Conservation (phyloP, 2,113 vertebrate species). For the Donacobius atricapilla region DNA sequence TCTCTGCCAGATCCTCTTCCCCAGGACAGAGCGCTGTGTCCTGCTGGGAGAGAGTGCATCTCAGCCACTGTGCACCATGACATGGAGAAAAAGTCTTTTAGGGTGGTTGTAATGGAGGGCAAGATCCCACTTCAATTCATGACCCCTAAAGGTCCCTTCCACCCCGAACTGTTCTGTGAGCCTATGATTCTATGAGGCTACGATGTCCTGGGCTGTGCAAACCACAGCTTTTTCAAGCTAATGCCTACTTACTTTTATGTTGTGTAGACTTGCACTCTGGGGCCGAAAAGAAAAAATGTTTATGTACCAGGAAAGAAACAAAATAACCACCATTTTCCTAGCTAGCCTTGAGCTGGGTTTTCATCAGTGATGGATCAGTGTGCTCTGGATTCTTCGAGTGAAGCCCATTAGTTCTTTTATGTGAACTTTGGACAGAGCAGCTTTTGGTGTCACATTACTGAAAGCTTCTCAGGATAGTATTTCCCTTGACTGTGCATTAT, state of each 20-base stretch:
- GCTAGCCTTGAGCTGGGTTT: not conserved
- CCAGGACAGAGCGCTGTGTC: not conserved
- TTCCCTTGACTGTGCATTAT: not conserved
- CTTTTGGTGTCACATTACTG: not conserved
- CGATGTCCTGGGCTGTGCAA: accelerated
- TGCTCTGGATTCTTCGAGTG: not conserved
- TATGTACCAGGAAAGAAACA: not conserved
- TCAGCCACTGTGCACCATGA: accelerated
- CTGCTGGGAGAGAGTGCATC: not conserved
- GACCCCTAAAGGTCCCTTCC: not conserved
- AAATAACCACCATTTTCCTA: not conserved
- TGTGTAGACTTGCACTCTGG: not conserved
- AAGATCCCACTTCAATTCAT: not conserved
- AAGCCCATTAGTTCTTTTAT: slow-evolving; percentile 35
- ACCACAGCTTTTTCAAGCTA: not conserved
- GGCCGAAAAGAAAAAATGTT: not conserved
- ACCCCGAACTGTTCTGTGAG: not conserved
- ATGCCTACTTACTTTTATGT: accelerated
- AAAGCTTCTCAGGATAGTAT: slow-evolving; percentile 25
- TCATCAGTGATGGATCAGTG: not conserved
- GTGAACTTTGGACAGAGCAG: slow-evolving; percentile 8
- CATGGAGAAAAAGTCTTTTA: not conserved
- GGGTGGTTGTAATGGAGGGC: not conserved
- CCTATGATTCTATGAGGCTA: not conserved
- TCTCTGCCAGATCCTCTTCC: not conserved